These are phyloP conservation scores for Trilocha varians DNA, from an alignment of 2,888 invertebrate species.

Conservation along the genomic window DNA sequence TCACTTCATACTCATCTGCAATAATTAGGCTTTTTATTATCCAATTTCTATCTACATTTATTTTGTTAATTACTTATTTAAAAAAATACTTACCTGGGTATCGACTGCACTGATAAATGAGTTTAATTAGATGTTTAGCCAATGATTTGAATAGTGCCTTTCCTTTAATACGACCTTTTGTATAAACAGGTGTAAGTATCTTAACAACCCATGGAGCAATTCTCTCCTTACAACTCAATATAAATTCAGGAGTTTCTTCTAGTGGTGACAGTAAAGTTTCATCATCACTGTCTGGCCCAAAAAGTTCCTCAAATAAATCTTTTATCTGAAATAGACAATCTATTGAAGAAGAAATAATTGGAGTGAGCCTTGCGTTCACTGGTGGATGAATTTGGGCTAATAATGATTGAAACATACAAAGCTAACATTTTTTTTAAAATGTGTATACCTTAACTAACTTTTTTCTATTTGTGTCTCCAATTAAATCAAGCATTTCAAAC, in stretches of 20 bases:
- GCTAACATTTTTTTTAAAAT: not conserved
- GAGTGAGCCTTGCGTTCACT: no score
- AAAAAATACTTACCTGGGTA: conserved; percentile 62
- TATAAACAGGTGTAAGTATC: conserved; percentile 75
- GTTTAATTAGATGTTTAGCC: conserved; percentile 74
- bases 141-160: conserved; percentile 75
- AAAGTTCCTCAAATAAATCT: conserved; percentile 48
- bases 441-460: conserved; percentile 41
- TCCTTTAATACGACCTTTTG: conserved; percentile 72
- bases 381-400: no score
- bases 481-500: conserved; percentile 50
- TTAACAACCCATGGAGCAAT: conserved; percentile 77
- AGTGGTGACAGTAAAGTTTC: conserved; percentile 67
- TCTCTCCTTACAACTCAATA: conserved; percentile 70
- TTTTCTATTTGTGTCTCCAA: conserved; percentile 50
- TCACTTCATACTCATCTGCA: conserved; percentile 70
- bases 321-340: conserved; percentile 47
- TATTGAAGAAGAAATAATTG: not conserved
- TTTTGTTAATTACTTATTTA: not conserved
- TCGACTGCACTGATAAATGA: conserved; percentile 68
- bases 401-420: not conserved
- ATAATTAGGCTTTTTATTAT: conserved; percentile 18
- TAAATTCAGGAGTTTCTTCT: conserved; percentile 63
- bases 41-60: conserved; percentile 1
- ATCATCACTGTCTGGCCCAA: conserved; percentile 69